These are phyloP conservation scores for Apamea sordens DNA, from an alignment of 2,888 invertebrate genomes.

Conservation along the genomic window DNA sequence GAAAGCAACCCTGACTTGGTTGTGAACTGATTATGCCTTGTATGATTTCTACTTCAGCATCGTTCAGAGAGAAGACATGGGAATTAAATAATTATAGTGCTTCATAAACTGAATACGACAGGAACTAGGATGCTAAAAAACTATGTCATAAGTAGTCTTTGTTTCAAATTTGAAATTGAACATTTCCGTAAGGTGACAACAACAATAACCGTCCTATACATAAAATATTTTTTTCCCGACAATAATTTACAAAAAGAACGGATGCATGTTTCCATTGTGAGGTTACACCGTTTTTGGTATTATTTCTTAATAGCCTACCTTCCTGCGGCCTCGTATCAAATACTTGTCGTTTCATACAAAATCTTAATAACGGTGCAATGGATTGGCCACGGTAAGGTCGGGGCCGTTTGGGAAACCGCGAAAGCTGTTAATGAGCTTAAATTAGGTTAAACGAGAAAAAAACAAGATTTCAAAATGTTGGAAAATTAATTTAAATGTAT, in stretches of 20 bases:
- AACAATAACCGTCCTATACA: conserved; percentile 40
- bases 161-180: conserved; percentile 29
- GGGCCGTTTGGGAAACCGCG: conserved; percentile 58
- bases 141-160: conserved; percentile 11
- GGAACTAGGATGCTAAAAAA: not conserved
- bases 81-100: not conserved
- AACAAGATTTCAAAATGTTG: conserved; percentile 17
- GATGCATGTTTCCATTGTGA: conserved; percentile 54
- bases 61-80: not conserved
- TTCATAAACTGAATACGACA: not conserved
- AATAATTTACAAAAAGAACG: conserved; percentile 48
- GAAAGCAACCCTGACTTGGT: not conserved
- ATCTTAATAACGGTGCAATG: conserved; percentile 57
- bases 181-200: conserved; percentile 40
- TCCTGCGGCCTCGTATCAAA: conserved; percentile 64
- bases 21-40: too few relatives aligned
- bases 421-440: conserved; percentile 58
- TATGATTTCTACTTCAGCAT: not conserved
- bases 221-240: conserved; percentile 35
- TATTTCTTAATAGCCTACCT: conserved; percentile 60
- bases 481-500: conserved; percentile 29
- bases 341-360: conserved; percentile 61
- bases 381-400: conserved; percentile 62
- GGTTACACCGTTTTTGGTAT: conserved; percentile 53
- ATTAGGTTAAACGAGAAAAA: conserved; percentile 45